Evolutionary conservation across 1,140 invertebrate genomes (phyloP).

Genomic region (Agraylea sexmaculata): DNA sequence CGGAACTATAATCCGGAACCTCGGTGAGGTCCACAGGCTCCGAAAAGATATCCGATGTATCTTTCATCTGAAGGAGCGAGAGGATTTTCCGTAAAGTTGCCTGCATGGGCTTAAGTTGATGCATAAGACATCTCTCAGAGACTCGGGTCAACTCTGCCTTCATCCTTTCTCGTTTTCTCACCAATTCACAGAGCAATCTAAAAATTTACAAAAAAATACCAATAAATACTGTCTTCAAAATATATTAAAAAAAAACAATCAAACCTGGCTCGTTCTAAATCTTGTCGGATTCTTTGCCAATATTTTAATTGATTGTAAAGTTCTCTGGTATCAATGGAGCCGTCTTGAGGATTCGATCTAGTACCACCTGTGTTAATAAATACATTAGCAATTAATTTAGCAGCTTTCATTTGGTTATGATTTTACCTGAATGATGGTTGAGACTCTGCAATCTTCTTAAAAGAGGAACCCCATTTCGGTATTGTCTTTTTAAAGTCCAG

Average conservation of each 20-base stretch:
- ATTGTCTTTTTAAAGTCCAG: slow-evolving; percentile 94
- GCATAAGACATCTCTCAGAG: slow-evolving; percentile 66
- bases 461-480: slow-evolving; percentile 90
- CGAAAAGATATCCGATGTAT: slow-evolving; percentile 79
- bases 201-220: background rate
- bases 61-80: slow-evolving; percentile 64
- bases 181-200: slow-evolving; percentile 82
- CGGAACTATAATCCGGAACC: slow-evolving; percentile 85
- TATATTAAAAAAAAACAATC: slow-evolving; percentile 6
- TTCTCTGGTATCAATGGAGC: slow-evolving; percentile 52
- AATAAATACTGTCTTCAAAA: background rate
- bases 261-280: slow-evolving; percentile 75
- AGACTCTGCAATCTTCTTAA: slow-evolving; percentile 73
- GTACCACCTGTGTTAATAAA: slow-evolving; percentile 25
- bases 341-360: slow-evolving; percentile 34
- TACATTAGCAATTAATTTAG: slow-evolving; percentile 2
- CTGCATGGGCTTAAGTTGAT: slow-evolving; percentile 71
- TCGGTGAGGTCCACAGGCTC: slow-evolving; percentile 86
- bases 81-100: slow-evolving; percentile 63
- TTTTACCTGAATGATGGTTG: slow-evolving; percentile 23
- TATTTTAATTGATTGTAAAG: slow-evolving; percentile 83
- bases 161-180: slow-evolving; percentile 88
- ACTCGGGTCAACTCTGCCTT: slow-evolving; percentile 81
- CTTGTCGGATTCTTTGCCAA: slow-evolving; percentile 89
- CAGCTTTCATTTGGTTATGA: background rate